Percentiles rank a stretch among this genome's conserved stretches.
phyloP scores from a whole-genome alignment of 2,888 invertebrate species.

The Scaptomyza flava region DNA sequence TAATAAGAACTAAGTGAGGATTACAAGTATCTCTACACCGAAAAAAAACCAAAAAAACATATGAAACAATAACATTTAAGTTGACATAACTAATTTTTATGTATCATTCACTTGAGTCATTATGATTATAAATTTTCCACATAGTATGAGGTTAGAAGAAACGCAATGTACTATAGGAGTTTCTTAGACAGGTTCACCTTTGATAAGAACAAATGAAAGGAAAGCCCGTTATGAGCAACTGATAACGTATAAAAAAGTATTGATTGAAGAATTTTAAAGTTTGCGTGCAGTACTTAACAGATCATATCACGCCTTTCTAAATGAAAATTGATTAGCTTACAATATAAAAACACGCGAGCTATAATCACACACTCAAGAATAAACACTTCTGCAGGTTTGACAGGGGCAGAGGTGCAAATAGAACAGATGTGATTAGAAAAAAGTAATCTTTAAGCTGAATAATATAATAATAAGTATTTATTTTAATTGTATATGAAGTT shows the following conservation, averaged over 20 bases:
- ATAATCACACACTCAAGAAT: slow-evolving; percentile 55
- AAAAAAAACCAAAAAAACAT: neutral
- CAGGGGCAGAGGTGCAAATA: slow-evolving; percentile 57
- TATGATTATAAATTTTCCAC: slow-evolving; percentile 19
- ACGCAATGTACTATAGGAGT: neutral
- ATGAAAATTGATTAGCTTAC: slow-evolving; percentile 58
- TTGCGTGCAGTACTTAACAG: slow-evolving; percentile 4
- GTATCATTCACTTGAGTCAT: slow-evolving; percentile 22
- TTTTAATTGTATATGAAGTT: neutral
- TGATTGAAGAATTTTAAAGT: slow-evolving; percentile 6
- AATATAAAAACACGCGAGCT: slow-evolving; percentile 60
- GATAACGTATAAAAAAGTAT: slow-evolving; percentile 18
- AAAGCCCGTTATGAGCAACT: slow-evolving; percentile 1
- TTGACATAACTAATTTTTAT: slow-evolving; percentile 3
- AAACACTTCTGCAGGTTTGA: slow-evolving; percentile 38
- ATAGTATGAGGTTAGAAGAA: slow-evolving; percentile 12
- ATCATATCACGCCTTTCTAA: slow-evolving; percentile 27
- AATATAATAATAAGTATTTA: neutral
- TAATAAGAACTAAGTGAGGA: too few species aligned
- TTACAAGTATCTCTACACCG: too few species aligned
- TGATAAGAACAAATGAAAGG: slow-evolving; percentile 21
- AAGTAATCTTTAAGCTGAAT: slow-evolving; percentile 40
- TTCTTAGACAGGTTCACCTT: neutral
- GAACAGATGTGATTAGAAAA: slow-evolving; percentile 59
- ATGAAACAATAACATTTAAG: slow-evolving; percentile 1